Evolutionary conservation across 2,113 vertebrate genomes (phyloP).

Genomic region (Emydura subglobosa): DNA sequence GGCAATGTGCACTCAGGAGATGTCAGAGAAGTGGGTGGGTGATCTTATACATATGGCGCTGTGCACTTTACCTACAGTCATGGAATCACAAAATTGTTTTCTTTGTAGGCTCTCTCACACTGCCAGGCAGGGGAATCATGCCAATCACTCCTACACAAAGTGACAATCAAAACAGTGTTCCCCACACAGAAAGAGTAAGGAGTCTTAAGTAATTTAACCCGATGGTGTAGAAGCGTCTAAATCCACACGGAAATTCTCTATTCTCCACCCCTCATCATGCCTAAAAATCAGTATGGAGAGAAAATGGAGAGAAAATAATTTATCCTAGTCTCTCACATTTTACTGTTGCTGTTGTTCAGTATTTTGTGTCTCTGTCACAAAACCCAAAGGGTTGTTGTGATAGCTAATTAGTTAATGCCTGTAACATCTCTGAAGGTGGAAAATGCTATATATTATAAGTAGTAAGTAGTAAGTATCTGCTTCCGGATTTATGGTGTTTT

Average conservation of each 20-base stretch:
- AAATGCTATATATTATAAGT: background rate
- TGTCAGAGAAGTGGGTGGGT: constrained; percentile 32
- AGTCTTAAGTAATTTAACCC: constrained; percentile 7
- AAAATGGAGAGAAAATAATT: background rate
- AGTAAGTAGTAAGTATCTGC: background rate
- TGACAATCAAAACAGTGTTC: constrained; percentile 21
- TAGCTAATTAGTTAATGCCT: background rate
- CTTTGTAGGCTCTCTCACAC: background rate
- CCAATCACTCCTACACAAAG: constrained; percentile 23
- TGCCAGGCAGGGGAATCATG: constrained; percentile 40
- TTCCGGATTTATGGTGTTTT: background rate
- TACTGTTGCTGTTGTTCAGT: background rate
- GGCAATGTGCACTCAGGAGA: background rate
- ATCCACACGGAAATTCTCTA: background rate
- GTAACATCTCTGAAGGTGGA: background rate
- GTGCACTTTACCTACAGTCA: constrained; percentile 59
- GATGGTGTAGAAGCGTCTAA: background rate
- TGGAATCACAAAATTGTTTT: constrained; percentile 35
- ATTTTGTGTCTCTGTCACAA: background rate
- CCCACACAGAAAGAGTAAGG: background rate
- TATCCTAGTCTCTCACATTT: background rate
- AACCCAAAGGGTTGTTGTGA: background rate
- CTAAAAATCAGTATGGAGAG: background rate
- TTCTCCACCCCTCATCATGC: background rate
- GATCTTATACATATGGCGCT: constrained; percentile 61